A percentile compares a stretch with the other conserved stretches of the same genome.
These are phyloP conservation scores for Lineus longissimus DNA, from an alignment of 1,140 invertebrate genomes.

Conservation along the genomic window DNA sequence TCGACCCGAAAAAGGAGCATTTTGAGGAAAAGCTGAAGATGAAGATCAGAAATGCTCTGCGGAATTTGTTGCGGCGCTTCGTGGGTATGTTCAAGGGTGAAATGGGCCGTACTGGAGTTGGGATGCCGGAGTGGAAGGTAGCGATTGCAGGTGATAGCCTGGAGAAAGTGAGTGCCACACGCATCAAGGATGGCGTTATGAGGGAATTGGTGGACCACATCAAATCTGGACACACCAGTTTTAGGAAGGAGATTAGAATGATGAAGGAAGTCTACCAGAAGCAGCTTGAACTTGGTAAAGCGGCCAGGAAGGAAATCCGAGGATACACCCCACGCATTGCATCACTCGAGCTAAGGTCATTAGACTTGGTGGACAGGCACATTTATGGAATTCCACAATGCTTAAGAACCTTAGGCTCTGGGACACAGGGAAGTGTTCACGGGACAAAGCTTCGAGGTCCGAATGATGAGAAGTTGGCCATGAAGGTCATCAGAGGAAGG, in stretches of 20 bases:
- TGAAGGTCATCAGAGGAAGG: background rate
- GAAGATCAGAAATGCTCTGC: background rate
- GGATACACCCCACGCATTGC: background rate
- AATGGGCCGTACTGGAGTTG: background rate
- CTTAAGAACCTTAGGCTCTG: background rate
- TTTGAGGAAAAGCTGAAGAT: background rate
- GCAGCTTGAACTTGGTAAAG: background rate
- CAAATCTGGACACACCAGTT: background rate
- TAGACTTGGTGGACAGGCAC: background rate
- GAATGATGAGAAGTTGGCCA: background rate
- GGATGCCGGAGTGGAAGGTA: background rate
- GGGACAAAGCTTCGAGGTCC: background rate
- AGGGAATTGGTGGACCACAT: background rate
- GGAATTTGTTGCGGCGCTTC: background rate
- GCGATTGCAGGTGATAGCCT: background rate
- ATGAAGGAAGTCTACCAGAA: background rate
- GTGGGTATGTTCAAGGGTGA: background rate
- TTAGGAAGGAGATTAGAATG: background rate
- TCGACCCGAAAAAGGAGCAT: background rate
- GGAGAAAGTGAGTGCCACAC: background rate
- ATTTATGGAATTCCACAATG: background rate
- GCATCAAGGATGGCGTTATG: background rate
- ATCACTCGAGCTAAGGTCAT: background rate
- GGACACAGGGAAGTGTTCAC: background rate
- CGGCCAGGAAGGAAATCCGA: background rate